Base-by-base conservation (phyloP, 2,113 vertebrate genomes). In the Excalfactoria chinensis region DNA sequence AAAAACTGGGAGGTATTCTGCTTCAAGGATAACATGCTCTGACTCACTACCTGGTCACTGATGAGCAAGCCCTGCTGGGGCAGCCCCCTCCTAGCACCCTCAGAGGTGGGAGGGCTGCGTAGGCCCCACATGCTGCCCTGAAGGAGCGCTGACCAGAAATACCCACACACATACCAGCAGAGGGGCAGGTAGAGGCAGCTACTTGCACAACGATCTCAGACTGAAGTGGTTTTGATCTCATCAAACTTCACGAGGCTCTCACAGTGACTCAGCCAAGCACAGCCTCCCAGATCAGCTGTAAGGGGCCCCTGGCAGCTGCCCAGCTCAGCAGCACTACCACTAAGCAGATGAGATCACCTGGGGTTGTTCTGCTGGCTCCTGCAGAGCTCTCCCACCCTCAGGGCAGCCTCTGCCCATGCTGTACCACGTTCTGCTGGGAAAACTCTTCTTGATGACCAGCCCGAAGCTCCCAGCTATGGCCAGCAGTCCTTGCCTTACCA, bases 191-290 rank as follows among this genome's bases (percentile, higher is more conserved):
- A 48, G 1, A 18, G 13, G 13, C 8, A 25, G 3, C 3, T 8
- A 43, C n/a, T 20, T 30, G 40, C 16, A 68, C 23, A 35, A 64
- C 25, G 89, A 94, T 79, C 40, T 44, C 71, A 91, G 71, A 56
- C 80, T 46, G 77, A 80, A 83, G n/a, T 58, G 49, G 56, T 82
- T 70, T 83, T 76, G 63, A 55, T 53, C 68, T 86, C 37, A 85
- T 46, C 56, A 62, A 77, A 79, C 17, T 71, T 78, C 58, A 80
- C 2, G 26, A 85, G 89, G 35, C 49, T 81, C 68, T 74, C 55
- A 56, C 28, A 22, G 18, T 67, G 18, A 71, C 44, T 84, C 5
- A 75, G 76, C 63, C 13, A 0, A 7, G 44, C 21, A 49, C 3
- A 16, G 19, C 7, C 7, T 13, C 10, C 28, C 19, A 20, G 11